Percentiles rank a stretch among this genome's conserved stretches.
Evolutionary conservation across 2,113 vertebrate genomes (phyloP).

Genomic region (Sylvicapra grimmia): DNA sequence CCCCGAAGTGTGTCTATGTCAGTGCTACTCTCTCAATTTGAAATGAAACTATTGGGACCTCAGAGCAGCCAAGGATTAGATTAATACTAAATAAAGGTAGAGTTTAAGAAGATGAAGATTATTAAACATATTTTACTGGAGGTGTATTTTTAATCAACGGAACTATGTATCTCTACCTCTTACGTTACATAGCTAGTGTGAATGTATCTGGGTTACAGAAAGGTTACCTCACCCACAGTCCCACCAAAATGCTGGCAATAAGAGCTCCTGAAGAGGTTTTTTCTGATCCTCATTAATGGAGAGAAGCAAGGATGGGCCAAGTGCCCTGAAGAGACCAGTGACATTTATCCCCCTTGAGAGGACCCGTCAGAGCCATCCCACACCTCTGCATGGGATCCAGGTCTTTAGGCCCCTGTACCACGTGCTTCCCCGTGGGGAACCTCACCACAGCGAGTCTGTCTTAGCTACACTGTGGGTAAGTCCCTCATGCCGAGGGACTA

Average conservation of each 20-base stretch:
- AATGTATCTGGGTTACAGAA: not conserved
- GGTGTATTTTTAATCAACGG: not conserved
- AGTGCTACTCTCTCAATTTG: not conserved
- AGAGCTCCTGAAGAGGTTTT: not conserved
- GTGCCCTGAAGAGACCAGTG: not conserved
- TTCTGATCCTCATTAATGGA: not conserved
- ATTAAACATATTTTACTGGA: not conserved
- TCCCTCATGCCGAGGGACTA: fast-evolving
- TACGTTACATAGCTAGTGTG: no score
- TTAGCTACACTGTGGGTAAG: not conserved
- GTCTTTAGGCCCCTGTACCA: not conserved
- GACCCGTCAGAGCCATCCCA: not conserved
- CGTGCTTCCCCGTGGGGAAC: fast-evolving
- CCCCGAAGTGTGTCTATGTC: no score
- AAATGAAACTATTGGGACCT: not conserved
- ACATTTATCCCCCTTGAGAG: not conserved
- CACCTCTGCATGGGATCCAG: not conserved
- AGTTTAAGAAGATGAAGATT: not conserved
- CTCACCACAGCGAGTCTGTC: not conserved
- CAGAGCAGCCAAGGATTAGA: not conserved
- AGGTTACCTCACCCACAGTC: not conserved
- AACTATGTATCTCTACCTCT: not conserved
- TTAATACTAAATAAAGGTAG: not conserved
- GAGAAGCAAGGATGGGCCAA: not conserved
- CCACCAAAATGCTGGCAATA: not conserved